Conservation (phyloP, 2,888 invertebrate species). For the Phengaris arion region DNA sequence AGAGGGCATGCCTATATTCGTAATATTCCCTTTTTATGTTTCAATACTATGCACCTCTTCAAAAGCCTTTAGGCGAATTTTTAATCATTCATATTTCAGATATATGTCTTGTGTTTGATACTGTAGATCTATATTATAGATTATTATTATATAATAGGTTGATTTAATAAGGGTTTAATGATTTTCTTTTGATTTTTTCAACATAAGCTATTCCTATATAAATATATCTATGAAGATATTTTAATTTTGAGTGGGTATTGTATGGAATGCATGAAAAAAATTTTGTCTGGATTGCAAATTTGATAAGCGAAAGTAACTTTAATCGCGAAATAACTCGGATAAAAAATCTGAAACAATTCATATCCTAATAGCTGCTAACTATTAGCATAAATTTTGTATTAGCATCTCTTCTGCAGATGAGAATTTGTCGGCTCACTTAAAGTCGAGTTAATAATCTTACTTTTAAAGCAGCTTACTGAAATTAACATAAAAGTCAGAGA, state of each 20-base stretch:
- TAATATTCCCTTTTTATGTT: conserved; percentile 24
- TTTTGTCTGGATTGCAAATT: background rate
- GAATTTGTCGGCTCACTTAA: conserved; percentile 24
- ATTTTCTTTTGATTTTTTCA: too few species aligned
- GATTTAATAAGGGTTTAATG: too few species aligned
- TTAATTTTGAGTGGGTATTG: background rate
- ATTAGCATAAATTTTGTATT: conserved; percentile 13
- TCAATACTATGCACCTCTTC: background rate
- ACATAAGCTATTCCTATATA: background rate
- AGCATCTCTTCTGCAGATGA: conserved; percentile 20
- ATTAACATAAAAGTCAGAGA: conserved; percentile 22
- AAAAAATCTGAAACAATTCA: conserved; percentile 11
- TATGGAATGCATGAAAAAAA: background rate
- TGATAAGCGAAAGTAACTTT: background rate
- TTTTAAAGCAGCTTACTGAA: conserved; percentile 27
- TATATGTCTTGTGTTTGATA: background rate
- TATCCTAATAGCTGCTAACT: background rate
- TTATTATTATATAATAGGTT: background rate
- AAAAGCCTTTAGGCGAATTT: background rate
- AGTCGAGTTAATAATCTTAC: conserved; percentile 25
- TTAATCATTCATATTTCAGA: conserved; percentile 5
- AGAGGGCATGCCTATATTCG: conserved; percentile 19
- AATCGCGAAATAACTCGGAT: background rate
- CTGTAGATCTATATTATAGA: conserved; percentile 5
- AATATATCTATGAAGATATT: background rate